These are phyloP conservation scores for Heliconius himera DNA, from an alignment of 1,140 invertebrate species.

Conservation along the genomic window DNA sequence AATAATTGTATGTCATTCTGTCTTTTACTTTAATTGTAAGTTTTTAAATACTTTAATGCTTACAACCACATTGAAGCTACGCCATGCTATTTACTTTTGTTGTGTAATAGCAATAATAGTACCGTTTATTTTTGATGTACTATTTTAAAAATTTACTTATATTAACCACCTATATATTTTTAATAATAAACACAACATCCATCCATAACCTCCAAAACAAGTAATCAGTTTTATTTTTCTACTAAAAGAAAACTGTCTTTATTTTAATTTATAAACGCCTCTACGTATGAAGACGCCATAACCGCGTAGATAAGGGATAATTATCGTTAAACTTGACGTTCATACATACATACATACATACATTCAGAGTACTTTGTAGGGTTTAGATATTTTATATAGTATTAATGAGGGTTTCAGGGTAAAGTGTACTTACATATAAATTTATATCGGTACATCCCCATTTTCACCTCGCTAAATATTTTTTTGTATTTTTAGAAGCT, in stretches of 20 bases:
- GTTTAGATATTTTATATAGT: slow-evolving; percentile 13
- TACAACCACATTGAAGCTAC: too few relatives aligned
- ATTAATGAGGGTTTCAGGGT: background rate
- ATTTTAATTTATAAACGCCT: background rate
- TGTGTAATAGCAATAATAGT: too few relatives aligned
- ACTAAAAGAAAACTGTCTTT: background rate
- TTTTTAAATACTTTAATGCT: too few relatives aligned
- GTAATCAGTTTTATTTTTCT: background rate
- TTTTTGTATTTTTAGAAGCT: too few relatives aligned
- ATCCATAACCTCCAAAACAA: background rate
- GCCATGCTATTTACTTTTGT: too few relatives aligned
- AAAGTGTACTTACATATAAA: background rate
- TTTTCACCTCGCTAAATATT: too few relatives aligned
- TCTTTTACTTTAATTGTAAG: too few relatives aligned
- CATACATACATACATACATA: slow-evolving; percentile 6
- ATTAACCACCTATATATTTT: too few relatives aligned
- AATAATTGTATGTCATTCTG: too few relatives aligned
- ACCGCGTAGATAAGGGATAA: slow-evolving; percentile 38
- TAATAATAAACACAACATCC: too few relatives aligned
- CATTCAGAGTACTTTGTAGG: slow-evolving; percentile 16
- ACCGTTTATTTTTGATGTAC: too few relatives aligned
- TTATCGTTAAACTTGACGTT: slow-evolving; percentile 45
- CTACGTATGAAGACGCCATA: slow-evolving; percentile 14
- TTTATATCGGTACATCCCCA: background rate
- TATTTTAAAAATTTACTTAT: too few relatives aligned